These are phyloP conservation scores for Fistularia tabacaria DNA, from an alignment of 2,797 vertebrate species.

Conservation along the genomic window DNA sequence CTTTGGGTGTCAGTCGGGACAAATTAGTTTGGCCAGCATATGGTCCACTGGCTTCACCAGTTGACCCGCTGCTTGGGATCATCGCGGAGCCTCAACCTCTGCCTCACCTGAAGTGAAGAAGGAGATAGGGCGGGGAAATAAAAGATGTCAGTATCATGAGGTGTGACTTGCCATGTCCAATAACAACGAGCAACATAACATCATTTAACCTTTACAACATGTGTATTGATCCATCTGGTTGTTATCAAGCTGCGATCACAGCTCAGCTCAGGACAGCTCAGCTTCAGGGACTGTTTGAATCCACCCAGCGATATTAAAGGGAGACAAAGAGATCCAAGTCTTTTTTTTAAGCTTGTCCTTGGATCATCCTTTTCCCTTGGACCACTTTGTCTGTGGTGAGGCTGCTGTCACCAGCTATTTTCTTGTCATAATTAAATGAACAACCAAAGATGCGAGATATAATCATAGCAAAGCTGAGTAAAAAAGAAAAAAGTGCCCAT, in stretches of 20 bases:
- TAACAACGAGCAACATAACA: slow-evolving; percentile 77
- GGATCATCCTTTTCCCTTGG: slow-evolving; percentile 55
- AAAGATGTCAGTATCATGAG: slow-evolving; percentile 71
- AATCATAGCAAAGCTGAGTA: slow-evolving; percentile 60
- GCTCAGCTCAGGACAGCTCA: slow-evolving; percentile 66
- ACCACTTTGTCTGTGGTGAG: slow-evolving; percentile 49
- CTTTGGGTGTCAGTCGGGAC: slow-evolving; percentile 15
- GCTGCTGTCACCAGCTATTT: slow-evolving; percentile 55
- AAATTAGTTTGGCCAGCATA: slow-evolving; percentile 24
- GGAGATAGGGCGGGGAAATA: slow-evolving; percentile 27
- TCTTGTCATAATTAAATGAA: slow-evolving; percentile 54
- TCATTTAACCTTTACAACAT: slow-evolving; percentile 86
- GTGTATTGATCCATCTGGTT: slow-evolving; percentile 76
- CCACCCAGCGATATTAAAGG: slow-evolving; percentile 55
- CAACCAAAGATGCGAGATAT: slow-evolving; percentile 63
- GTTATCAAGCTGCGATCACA: slow-evolving; percentile 75
- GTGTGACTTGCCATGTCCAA: slow-evolving; percentile 69
- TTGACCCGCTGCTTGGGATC: slow-evolving; percentile 56
- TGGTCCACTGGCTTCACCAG: slow-evolving; percentile 34
- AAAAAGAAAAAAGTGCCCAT: slow-evolving; percentile 45
- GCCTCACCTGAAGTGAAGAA: slow-evolving; percentile 38
- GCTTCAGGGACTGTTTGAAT: slow-evolving; percentile 67
- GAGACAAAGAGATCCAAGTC: slow-evolving; percentile 67
- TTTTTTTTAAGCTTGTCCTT: slow-evolving; percentile 59
- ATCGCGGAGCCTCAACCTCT: slow-evolving; percentile 33